phyloP scores from a whole-genome alignment of 2,888 invertebrate genomes.

The Melanargia galathea region DNA sequence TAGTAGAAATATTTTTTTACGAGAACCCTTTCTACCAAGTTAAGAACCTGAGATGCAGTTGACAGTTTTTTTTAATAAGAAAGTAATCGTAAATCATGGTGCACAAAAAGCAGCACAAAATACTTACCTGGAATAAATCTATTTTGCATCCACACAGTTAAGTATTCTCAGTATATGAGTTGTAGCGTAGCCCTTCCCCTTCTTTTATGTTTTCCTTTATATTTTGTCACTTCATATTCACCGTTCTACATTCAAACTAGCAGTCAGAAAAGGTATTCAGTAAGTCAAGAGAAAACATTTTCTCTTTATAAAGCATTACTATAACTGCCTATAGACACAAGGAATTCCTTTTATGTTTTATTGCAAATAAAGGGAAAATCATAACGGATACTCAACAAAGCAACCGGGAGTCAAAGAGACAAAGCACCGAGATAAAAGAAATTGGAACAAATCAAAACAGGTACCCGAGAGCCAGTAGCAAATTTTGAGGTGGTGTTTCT shows the following conservation, averaged over 20 bases:
- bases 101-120: too few species aligned
- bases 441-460: neutral
- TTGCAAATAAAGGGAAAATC: conserved; percentile 9
- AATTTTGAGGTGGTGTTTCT: neutral
- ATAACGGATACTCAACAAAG: conserved; percentile 4
- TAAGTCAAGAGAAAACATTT: neutral
- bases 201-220: too few species aligned
- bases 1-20: too few species aligned
- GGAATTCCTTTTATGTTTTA: conserved; percentile 7
- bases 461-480: neutral
- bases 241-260: neutral
- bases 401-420: neutral
- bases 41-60: too few species aligned
- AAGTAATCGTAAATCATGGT: too few species aligned
- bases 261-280: neutral
- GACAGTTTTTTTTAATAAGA: too few species aligned
- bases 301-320: conserved; percentile 11
- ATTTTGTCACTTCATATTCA: too few species aligned
- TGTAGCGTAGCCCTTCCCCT: too few species aligned
- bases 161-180: too few species aligned
- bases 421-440: neutral
- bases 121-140: too few species aligned
- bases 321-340: neutral
- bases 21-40: too few species aligned
- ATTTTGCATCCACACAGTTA: too few species aligned